Percentiles rank a stretch among this genome's conserved stretches.
Evolutionary conservation across 2,888 invertebrate genomes (phyloP).

Genomic region (Onthophagus sagittarius): DNA sequence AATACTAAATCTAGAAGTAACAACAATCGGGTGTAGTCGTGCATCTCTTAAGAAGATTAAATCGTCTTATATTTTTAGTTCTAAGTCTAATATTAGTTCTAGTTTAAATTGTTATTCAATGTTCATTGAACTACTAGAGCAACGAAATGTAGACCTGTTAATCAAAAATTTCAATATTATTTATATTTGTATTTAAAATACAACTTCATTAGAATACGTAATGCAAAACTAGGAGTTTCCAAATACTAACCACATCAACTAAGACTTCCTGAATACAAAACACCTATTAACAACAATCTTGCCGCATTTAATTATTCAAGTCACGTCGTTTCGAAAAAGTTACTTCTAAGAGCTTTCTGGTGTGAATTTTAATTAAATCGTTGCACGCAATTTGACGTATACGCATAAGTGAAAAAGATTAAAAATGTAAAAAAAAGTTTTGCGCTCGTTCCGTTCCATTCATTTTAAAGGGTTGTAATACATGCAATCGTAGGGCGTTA

Average conservation of each 20-base stretch:
- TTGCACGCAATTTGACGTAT: neutral
- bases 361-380: neutral
- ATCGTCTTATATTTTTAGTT: too few species aligned
- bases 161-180: too few species aligned
- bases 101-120: too few species aligned
- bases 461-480: neutral
- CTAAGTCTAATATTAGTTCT: too few species aligned
- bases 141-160: too few species aligned
- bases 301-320: neutral
- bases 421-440: neutral
- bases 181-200: neutral
- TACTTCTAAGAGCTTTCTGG: neutral
- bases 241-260: neutral
- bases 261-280: neutral
- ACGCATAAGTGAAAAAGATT: neutral
- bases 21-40: too few species aligned
- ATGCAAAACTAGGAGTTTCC: neutral
- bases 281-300: neutral
- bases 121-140: too few species aligned
- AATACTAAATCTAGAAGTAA: too few species aligned
- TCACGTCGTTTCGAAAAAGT: neutral
- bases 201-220: neutral
- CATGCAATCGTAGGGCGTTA: neutral
- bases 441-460: neutral
- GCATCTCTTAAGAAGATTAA: too few species aligned